Evolutionary conservation across 2,888 invertebrate species (phyloP).

Genomic region (Psylliodes chrysocephalus): DNA sequence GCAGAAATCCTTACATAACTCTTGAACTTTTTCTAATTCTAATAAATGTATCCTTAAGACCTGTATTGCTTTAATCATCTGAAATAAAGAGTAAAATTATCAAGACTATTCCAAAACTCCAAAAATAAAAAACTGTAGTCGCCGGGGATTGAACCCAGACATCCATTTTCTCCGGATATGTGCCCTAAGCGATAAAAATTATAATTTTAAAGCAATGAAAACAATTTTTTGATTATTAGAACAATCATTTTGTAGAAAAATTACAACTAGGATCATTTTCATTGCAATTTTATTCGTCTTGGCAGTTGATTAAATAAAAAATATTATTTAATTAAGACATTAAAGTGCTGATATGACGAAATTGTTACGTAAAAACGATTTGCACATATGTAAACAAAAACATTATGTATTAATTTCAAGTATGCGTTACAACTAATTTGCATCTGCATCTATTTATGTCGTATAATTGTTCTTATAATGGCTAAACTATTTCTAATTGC

Average conservation of each 20-base stretch:
- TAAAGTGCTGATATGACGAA: neutral
- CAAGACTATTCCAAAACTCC: neutral
- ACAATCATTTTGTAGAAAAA: too few relatives aligned
- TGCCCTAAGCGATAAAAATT: too few relatives aligned
- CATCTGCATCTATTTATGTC: neutral
- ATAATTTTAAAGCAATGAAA: too few relatives aligned
- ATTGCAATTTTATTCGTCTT: too few relatives aligned
- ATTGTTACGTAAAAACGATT: neutral
- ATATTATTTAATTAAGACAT: too few relatives aligned
- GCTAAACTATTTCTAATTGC: neutral
- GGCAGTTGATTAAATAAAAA: too few relatives aligned
- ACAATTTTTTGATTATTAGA: too few relatives aligned
- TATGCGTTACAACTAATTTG: neutral
- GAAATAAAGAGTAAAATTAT: conserved; percentile 48
- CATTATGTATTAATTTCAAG: neutral
- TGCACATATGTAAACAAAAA: neutral
- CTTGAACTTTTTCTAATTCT: conserved; percentile 94
- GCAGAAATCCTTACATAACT: conserved; percentile 94
- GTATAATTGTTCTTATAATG: neutral
- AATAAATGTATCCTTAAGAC: conserved; percentile 91
- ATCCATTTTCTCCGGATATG: too few relatives aligned
- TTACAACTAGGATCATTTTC: too few relatives aligned
- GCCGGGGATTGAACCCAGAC: too few relatives aligned
- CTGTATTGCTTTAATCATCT: conserved; percentile 91
- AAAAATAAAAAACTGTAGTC: neutral